Percentiles rank a stretch among this genome's conserved stretches.
Conservation (phyloP, 2,113 vertebrate species). For the Plectropomus leopardus region DNA sequence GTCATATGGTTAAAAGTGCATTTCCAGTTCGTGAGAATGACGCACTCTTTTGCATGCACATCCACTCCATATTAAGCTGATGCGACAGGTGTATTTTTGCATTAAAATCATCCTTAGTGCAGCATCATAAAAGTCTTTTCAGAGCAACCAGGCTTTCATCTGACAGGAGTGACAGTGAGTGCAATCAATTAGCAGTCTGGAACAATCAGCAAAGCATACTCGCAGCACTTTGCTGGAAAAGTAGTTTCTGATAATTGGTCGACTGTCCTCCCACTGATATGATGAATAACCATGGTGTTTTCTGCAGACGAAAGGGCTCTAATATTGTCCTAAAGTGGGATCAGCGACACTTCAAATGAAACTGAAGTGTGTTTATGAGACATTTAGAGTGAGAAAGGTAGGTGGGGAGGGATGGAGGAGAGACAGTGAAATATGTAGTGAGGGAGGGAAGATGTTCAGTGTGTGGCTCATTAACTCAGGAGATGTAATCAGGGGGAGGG, state of each 20-base stretch:
- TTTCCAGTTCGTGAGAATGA: background rate
- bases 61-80: background rate
- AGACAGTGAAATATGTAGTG: slow-evolving; percentile 42
- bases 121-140: slow-evolving; percentile 28
- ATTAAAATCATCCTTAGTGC: slow-evolving; percentile 8
- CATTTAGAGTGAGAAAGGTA: slow-evolving; percentile 10
- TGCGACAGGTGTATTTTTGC: slow-evolving; percentile 11
- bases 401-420: slow-evolving; percentile 20
- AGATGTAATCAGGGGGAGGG: slow-evolving; percentile 71
- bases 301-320: slow-evolving; percentile 28
- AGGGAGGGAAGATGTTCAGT: slow-evolving; percentile 48
- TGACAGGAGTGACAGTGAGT: slow-evolving; percentile 43
- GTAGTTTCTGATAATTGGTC: slow-evolving; percentile 59
- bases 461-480: slow-evolving; percentile 71
- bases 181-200: slow-evolving; percentile 60
- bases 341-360: slow-evolving; percentile 49
- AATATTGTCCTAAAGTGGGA: slow-evolving; percentile 42
- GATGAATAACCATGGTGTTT: slow-evolving; percentile 52
- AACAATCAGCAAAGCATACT: slow-evolving; percentile 48
- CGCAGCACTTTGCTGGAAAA: slow-evolving; percentile 38
- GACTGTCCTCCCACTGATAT: slow-evolving; percentile 60
- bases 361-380: slow-evolving; percentile 33
- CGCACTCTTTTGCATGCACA: background rate
- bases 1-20: background rate
- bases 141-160: slow-evolving; percentile 28